Evolutionary conservation across 2,113 vertebrate genomes (phyloP).

Genomic region (Xenus cinereus): DNA sequence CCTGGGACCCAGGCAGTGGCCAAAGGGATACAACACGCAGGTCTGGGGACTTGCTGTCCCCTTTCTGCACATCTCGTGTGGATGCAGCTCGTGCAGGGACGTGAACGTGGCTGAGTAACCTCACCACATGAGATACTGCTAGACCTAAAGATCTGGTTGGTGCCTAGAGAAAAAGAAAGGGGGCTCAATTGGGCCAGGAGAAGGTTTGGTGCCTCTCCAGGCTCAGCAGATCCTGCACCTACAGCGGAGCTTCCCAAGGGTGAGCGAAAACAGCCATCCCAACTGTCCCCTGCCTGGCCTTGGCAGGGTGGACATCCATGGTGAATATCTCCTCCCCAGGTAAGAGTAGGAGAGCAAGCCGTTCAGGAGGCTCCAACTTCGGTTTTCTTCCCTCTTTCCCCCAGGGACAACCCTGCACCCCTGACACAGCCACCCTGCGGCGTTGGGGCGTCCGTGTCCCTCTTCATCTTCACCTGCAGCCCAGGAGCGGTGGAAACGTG

Average conservation of each 20-base stretch:
- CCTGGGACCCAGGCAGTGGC: not conserved
- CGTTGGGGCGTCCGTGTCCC: fast-evolving
- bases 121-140: fast-evolving
- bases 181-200: not conserved
- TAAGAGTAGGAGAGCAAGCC: not conserved
- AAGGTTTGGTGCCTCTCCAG: not conserved
- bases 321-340: not conserved
- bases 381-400: not conserved
- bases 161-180: not conserved
- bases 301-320: too few species aligned
- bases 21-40: not conserved
- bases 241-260: not conserved
- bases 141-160: not conserved
- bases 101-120: not conserved
- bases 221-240: not conserved
- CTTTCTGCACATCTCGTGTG: not conserved
- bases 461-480: not conserved
- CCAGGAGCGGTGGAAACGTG: not conserved
- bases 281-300: not conserved
- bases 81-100: not conserved
- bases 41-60: not conserved
- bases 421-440: not conserved
- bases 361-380: not conserved
- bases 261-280: not conserved
- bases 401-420: not conserved